phyloP scores from a whole-genome alignment of 2,797 vertebrate genomes.

The Erithacus rubecula region DNA sequence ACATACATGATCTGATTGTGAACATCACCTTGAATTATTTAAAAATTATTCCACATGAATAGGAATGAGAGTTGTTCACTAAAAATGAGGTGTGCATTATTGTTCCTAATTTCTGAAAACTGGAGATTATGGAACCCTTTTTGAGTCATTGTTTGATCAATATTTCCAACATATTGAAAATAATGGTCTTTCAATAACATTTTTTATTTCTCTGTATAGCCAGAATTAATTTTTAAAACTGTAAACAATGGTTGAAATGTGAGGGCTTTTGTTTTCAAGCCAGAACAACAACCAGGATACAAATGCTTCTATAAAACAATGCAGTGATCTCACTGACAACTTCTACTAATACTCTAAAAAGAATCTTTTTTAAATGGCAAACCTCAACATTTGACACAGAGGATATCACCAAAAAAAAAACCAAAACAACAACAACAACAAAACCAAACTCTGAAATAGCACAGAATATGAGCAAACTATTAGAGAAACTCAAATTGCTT shows the following conservation, averaged over 20 bases:
- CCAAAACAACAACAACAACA: neutral
- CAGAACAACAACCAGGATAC: neutral
- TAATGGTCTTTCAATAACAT: neutral
- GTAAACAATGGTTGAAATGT: neutral
- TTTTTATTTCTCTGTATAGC: neutral
- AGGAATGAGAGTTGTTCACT: neutral
- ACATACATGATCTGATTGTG: neutral
- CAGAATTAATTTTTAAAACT: neutral
- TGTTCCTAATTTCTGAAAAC: neutral
- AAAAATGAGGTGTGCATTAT: neutral
- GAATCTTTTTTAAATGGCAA: neutral
- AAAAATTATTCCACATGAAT: neutral
- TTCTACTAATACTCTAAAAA: neutral
- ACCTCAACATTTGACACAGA: neutral
- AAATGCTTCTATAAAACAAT: neutral
- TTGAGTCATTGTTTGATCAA: neutral
- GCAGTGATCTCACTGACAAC: neutral
- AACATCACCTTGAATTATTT: neutral
- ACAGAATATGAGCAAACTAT: neutral
- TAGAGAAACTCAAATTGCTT: neutral
- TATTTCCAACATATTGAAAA: neutral
- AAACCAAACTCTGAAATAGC: neutral
- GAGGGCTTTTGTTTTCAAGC: neutral
- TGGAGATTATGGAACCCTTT: neutral
- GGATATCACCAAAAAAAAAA: neutral